Evolutionary conservation across 2,888 invertebrate species (phyloP), one percentile per base, ranked within the genome.

Genomic region (Andrena minutula): DNA sequence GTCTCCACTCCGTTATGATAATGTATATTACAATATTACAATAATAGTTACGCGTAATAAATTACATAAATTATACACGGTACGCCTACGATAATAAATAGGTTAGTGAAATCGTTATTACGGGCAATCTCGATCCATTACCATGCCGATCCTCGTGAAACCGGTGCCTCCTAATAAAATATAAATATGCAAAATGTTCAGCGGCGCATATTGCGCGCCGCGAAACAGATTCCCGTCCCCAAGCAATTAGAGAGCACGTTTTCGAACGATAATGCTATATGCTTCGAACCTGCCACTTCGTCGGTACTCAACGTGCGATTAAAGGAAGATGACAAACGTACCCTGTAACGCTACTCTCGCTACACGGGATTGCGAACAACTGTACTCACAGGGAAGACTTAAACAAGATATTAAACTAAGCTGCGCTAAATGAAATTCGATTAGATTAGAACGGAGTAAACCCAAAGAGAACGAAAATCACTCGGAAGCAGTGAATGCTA

Each of bases 1-100:
- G 10, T 53, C 12, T 56, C 58, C 30, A 41, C 16, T 53, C 65
- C 63, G 60, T 66, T 64, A 65, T 12, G 47, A 71, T 72, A 81
- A 82, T 72, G 41, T 72, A 70, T 74, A 58, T 64, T 83, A 83
- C 41, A 81, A 61, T 56, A 28, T 75, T 75, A 72, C 66, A 71
- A 82, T 73, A 66, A 83, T 71, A 71, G 71, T 68, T 78, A 78
- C 71, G 53, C 58, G 61, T 58, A 69, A 82, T 81, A 60, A 82
- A 75, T 75, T 53, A 64, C 26, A 68, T 71, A 82, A 83, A 83
- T 64, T 61, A 83, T 82, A 75, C 30, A 49, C 30, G 66, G 56
- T 30, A 82, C 51, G 70, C 28, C 60, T 73, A 82, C 76, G 56
- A 26, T 75, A 79, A 75, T 82, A 73, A 76, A 80, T 80, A 75